Conservation (phyloP, 2,888 invertebrate species). For the Scaptomyza reducta region DNA sequence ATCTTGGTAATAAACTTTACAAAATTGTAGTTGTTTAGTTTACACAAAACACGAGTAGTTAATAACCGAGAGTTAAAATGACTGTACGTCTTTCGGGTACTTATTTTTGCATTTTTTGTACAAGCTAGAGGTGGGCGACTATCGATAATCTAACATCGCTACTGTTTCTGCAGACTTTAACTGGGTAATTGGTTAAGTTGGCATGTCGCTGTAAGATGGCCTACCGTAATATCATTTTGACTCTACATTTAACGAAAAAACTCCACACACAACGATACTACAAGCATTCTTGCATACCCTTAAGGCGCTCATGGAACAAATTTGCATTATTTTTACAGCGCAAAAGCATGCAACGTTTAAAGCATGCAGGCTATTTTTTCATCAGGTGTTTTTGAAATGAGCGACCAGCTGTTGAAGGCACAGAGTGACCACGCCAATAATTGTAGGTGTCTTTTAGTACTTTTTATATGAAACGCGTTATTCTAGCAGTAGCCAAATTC, state of each 20-base stretch:
- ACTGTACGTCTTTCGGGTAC: constrained; percentile 54
- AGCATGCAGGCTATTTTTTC: neutral
- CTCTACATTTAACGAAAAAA: constrained; percentile 15
- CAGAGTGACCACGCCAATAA: constrained; percentile 29
- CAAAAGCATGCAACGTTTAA: constrained; percentile 20
- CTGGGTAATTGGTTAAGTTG: neutral
- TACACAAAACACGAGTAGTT: constrained; percentile 53
- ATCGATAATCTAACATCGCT: constrained; percentile 1
- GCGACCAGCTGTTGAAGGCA: neutral
- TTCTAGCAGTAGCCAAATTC: constrained; percentile 61
- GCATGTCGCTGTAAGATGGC: constrained; percentile 1
- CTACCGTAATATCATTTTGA: neutral
- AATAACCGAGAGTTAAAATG: constrained; percentile 50
- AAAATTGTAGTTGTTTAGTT: constrained; percentile 22
- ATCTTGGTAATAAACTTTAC: constrained; percentile 2
- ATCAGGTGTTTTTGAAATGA: constrained; percentile 28
- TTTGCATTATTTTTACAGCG: neutral
- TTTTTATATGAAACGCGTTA: constrained; percentile 37
- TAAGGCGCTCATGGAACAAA: neutral
- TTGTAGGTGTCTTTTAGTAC: constrained; percentile 8
- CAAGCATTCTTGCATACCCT: constrained; percentile 11
- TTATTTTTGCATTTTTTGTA: constrained; percentile 53
- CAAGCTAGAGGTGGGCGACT: constrained; percentile 35
- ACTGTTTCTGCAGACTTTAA: neutral
- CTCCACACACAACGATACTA: constrained; percentile 17